phyloP scores from a whole-genome alignment of 92 coral and sea anemone species.

The Virgularia gustaviana region DNA sequence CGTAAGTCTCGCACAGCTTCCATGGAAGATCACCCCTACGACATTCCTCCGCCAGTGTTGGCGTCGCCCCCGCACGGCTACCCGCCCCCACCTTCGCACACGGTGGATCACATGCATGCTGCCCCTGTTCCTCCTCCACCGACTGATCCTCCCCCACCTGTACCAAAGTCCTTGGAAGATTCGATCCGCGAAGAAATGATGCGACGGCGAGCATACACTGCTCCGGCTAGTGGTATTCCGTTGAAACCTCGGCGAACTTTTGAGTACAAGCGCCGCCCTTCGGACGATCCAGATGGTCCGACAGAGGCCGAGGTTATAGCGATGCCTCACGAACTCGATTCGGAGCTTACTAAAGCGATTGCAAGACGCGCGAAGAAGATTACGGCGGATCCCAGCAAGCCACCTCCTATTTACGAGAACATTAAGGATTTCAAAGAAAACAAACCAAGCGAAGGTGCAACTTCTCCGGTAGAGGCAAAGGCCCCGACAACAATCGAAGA shows the following conservation, averaged over 20 bases:
- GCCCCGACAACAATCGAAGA: conserved; percentile 18
- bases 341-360: conserved; percentile 30
- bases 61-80: conserved; percentile 7
- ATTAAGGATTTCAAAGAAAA: neutral
- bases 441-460: neutral
- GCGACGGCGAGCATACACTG: conserved; percentile 18
- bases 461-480: conserved; percentile 24
- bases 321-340: conserved; percentile 5
- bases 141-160: neutral
- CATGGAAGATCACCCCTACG: conserved; percentile 8
- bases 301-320: conserved; percentile 4
- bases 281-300: conserved; percentile 27
- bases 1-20: conserved; percentile 18
- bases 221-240: conserved; percentile 47
- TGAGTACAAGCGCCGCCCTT: conserved; percentile 23
- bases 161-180: conserved; percentile 14
- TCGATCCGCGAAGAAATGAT: conserved; percentile 35
- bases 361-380: conserved; percentile 31
- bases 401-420: conserved; percentile 21
- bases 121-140: neutral
- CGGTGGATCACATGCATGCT: neutral
- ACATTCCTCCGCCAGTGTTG: conserved; percentile 5
- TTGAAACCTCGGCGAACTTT: conserved; percentile 31
- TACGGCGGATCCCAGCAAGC: conserved; percentile 9
- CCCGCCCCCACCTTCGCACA: neutral